Conservation (phyloP, 2,113 vertebrate genomes). For the Columbina picui region DNA sequence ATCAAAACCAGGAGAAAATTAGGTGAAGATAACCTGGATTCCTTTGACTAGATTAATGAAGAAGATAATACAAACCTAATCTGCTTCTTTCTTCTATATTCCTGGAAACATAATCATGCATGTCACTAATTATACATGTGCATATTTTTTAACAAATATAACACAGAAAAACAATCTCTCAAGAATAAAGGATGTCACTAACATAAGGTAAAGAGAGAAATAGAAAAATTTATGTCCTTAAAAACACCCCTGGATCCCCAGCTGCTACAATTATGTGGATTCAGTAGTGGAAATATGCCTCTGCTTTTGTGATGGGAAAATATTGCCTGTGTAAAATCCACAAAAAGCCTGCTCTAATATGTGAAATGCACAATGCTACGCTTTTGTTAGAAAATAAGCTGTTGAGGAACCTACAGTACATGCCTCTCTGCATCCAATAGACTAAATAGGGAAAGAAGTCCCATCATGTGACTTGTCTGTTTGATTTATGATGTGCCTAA, state of each 20-base stretch:
- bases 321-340: background rate
- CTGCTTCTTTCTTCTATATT: background rate
- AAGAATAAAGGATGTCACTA: background rate
- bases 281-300: background rate
- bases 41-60: background rate
- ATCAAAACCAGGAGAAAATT: background rate
- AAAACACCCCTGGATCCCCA: background rate
- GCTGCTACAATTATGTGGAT: background rate
- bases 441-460: constrained; percentile 45
- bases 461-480: constrained; percentile 56
- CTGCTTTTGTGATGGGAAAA: background rate
- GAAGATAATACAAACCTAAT: background rate
- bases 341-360: background rate
- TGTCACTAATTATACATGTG: background rate
- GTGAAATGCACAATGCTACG: background rate
- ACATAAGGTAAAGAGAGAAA: background rate
- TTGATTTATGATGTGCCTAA: constrained; percentile 70
- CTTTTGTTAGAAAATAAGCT: constrained; percentile 29
- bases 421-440: background rate
- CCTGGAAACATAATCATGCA: background rate
- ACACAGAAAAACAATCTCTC: background rate
- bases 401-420: background rate
- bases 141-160: background rate
- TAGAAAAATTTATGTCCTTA: constrained; percentile 14
- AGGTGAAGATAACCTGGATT: background rate